Evolutionary conservation across 1,140 invertebrate species (phyloP).

Genomic region (Dendroctonus ponderosae): DNA sequence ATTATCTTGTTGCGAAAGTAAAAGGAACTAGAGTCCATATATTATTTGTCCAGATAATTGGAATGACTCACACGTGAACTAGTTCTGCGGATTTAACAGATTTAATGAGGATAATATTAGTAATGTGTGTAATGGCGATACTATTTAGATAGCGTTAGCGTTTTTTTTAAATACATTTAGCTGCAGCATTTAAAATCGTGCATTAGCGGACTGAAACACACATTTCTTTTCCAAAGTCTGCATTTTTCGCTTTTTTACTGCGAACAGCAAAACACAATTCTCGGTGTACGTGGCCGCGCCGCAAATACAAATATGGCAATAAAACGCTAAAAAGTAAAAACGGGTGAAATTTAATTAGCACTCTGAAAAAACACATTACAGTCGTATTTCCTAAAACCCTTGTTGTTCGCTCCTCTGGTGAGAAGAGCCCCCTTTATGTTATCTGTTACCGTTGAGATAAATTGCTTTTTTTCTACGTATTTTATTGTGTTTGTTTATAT

Average conservation of each 20-base stretch:
- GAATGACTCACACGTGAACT: constrained; percentile 12
- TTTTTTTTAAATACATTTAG: too few species aligned
- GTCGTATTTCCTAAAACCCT: background rate
- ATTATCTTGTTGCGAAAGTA: constrained; percentile 22
- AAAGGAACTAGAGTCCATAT: constrained; percentile 11
- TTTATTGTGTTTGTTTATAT: too few species aligned
- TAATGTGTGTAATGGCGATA: background rate
- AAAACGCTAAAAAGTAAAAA: constrained; percentile 4
- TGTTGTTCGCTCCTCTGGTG: background rate
- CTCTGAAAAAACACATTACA: constrained; percentile 1
- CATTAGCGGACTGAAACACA: too few species aligned
- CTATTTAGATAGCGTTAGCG: too few species aligned
- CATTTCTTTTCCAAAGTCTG: background rate
- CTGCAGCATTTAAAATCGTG: too few species aligned
- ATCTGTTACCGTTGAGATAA: background rate
- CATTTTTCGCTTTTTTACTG: background rate
- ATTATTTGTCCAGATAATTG: constrained; percentile 3
- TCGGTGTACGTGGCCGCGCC: background rate
- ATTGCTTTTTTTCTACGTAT: background rate
- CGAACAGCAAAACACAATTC: background rate
- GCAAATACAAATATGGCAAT: constrained; percentile 4
- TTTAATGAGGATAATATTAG: background rate
- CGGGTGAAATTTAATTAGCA: constrained; percentile 6
- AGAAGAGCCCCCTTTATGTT: background rate
- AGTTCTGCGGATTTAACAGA: constrained; percentile 2